Evolutionary conservation across 2,888 invertebrate species (phyloP), one percentile per base, ranked within the genome.

Genomic region (Drosophila eohydei): DNA sequence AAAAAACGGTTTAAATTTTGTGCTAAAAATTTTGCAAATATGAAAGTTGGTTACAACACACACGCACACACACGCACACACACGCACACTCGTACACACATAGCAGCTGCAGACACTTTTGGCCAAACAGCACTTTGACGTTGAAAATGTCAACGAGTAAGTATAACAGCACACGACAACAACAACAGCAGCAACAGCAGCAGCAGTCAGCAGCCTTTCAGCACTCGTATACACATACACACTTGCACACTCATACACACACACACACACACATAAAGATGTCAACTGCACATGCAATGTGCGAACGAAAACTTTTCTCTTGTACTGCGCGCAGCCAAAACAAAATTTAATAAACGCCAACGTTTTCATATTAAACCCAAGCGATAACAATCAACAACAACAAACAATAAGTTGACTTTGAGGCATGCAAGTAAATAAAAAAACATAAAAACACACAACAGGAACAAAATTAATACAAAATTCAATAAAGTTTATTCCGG

Each of bases 221-320:
- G 46, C 54, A 61, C 54, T 43, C 55, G 30, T 16, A 56, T 46
- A 43, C 72, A 62, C 46, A 48, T 34, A 11, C 51, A 38, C 46
- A 3, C 44, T 30, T 6, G 30, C 30, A 5, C 52, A 28, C 34
- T 61, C 36, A n/a, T n/a, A 36, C 36, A 48, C 52, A 28, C 52
- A 36, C 60, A 16, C 14, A 21, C 16, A 61, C 43, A 58, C 59
- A 69, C 62, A 85, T 88, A 80, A 89, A 85, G 89, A 85, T 85
- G 84, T 89, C 89, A 85, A 80, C 88, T 85, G 89, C 84, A 89
- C 71, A 73, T 85, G 88, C 85, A 84, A 62, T 77, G 66, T 73
- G 83, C 44, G 60, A 76, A 50, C 70, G 74, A 74, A 77, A 85
- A 87, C 57, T 74, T 88, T 80, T 78, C 60, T 32, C 67, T 62